Evolutionary conservation across 2,888 invertebrate species (phyloP).

Genomic region (Drosophila yooni): DNA sequence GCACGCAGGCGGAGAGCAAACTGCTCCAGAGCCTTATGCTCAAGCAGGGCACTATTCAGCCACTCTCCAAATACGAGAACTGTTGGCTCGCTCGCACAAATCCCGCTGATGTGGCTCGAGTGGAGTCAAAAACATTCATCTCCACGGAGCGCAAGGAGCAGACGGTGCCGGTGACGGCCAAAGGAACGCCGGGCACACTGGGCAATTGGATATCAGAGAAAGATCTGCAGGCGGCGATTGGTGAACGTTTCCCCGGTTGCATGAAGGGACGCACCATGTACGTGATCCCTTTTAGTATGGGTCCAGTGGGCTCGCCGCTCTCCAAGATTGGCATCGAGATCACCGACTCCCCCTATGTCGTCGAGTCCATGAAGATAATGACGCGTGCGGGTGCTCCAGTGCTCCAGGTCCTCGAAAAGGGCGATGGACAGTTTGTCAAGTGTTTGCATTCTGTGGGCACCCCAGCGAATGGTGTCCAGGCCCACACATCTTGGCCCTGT

Average conservation of each 20-base stretch:
- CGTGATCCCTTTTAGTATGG: constrained; percentile 99
- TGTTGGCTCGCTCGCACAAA: constrained; percentile 98
- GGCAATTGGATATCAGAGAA: constrained; percentile 97
- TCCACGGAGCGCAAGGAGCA: constrained; percentile 92
- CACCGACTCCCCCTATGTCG: constrained; percentile 99
- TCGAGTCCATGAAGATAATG: constrained; percentile 98
- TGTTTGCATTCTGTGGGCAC: constrained; percentile 97
- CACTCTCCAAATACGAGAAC: constrained; percentile 95
- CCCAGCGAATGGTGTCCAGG: constrained; percentile 87
- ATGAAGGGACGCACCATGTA: constrained; percentile 98
- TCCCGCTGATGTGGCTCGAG: constrained; percentile 98
- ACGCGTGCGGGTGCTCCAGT: constrained; percentile 92
- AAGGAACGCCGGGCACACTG: constrained; percentile 92
- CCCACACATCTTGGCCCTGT: constrained; percentile 95
- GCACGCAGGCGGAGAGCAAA: constrained; percentile 92
- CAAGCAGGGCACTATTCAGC: constrained; percentile 91
- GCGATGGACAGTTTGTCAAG: constrained; percentile 90
- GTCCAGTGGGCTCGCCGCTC: constrained; percentile 96
- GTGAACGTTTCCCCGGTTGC: constrained; percentile 94
- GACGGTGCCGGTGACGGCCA: constrained; percentile 91
- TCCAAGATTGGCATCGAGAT: constrained; percentile 99
- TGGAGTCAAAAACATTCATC: constrained; percentile 98
- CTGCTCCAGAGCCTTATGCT: constrained; percentile 91
- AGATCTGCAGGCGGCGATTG: constrained; percentile 92
- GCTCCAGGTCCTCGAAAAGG: constrained; percentile 86